phyloP scores from a whole-genome alignment of 30 jellyfish, hydroid and myxozoan species.

The Chrysaora quinquecirrha region DNA sequence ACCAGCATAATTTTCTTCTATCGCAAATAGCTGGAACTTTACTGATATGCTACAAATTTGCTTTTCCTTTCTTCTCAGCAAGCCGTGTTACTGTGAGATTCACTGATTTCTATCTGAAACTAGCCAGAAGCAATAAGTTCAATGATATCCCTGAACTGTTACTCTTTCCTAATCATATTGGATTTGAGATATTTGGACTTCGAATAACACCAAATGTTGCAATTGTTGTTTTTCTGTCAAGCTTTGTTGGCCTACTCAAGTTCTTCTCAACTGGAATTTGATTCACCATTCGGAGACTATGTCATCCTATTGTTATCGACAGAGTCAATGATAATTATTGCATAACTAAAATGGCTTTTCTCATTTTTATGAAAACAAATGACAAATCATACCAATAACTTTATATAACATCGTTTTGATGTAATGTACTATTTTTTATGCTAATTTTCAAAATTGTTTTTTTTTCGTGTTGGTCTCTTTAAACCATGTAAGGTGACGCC shows the following conservation, averaged over 20 bases:
- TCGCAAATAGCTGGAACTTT: not conserved
- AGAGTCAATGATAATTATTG: no score
- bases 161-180: conserved; percentile 17
- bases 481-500: no score
- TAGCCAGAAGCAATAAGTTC: conserved; percentile 40
- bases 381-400: no score
- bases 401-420: no score
- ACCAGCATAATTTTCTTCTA: not conserved
- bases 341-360: no score
- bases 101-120: conserved; percentile 16
- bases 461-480: no score
- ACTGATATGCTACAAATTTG: conserved; percentile 59
- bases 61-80: conserved; percentile 63
- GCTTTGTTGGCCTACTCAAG: conserved; percentile 53
- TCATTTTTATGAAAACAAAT: no score
- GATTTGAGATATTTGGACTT: conserved; percentile 39
- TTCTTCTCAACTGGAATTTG: no score
- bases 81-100: conserved; percentile 60
- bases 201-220: conserved; percentile 52
- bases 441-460: no score
- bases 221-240: conserved; percentile 35
- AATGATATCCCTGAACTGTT: conserved; percentile 58
- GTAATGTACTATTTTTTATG: no score
- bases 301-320: no score
- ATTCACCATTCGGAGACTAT: no score